Evolutionary conservation across 2,888 invertebrate genomes (phyloP).

Genomic region (Lepidocyrtoides sp.): DNA sequence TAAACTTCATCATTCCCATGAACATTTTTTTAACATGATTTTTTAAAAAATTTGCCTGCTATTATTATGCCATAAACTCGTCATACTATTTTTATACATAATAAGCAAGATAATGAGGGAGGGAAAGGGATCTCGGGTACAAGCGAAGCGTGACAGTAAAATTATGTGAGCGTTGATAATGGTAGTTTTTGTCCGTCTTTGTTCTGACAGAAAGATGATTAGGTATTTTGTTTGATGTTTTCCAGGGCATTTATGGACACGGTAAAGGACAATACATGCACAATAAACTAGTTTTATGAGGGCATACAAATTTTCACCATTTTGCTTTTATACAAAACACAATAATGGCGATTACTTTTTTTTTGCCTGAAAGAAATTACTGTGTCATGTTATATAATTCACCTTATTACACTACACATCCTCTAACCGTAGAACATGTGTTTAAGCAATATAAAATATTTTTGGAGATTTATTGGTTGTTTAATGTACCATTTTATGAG

Average conservation of each 20-base stretch:
- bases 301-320: too few species aligned
- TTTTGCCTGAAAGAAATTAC: too few species aligned
- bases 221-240: constrained; percentile 47
- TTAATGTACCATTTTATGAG: constrained; percentile 34
- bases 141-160: constrained; percentile 32
- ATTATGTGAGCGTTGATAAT: constrained; percentile 30
- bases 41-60: too few species aligned
- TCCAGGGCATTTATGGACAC: constrained; percentile 24
- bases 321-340: too few species aligned
- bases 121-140: not conserved
- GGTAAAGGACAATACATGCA: not conserved
- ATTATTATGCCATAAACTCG: constrained; percentile 11
- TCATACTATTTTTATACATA: not conserved
- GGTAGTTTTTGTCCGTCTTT: constrained; percentile 8
- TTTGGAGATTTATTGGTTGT: not conserved
- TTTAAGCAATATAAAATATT: not conserved
- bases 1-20: not conserved
- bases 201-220: constrained; percentile 10
- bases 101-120: not conserved
- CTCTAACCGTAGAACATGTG: too few species aligned
- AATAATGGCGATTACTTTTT: too few species aligned
- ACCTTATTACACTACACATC: too few species aligned
- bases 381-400: too few species aligned
- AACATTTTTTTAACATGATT: not conserved
- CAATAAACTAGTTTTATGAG: not conserved